These are phyloP conservation scores for Lithobius niger DNA, from an alignment of 1,140 invertebrate species.

Conservation along the genomic window DNA sequence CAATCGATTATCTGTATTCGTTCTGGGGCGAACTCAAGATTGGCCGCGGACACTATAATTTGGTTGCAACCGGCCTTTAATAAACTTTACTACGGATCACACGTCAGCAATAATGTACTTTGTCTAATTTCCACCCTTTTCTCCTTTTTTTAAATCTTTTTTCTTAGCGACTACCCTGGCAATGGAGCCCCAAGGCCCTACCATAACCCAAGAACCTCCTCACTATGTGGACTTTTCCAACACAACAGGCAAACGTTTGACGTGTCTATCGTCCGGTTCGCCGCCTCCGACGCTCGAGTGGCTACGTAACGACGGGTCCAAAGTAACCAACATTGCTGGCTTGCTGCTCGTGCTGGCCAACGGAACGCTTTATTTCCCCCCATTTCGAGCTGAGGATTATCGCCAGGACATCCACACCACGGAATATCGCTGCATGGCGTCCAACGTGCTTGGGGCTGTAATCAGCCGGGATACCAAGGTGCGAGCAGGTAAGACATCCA, in stretches of 20 bases:
- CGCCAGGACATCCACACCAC: too few relatives aligned
- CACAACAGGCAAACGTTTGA: conserved; percentile 24
- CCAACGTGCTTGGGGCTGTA: too few relatives aligned
- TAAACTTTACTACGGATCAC: too few relatives aligned
- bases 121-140: too few relatives aligned
- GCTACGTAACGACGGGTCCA: conserved; percentile 23
- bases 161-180: background rate
- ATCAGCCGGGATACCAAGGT: too few relatives aligned
- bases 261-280: conserved; percentile 26
- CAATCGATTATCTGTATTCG: too few relatives aligned
- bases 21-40: too few relatives aligned
- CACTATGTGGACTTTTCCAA: conserved; percentile 25
- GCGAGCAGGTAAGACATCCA: too few relatives aligned
- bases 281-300: conserved; percentile 29
- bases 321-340: conserved; percentile 15
- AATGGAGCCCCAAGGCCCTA: conserved; percentile 45
- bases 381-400: conserved; percentile 26
- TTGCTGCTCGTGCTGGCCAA: conserved; percentile 18
- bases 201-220: conserved; percentile 26
- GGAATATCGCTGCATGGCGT: too few relatives aligned
- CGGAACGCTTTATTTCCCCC: conserved; percentile 30
- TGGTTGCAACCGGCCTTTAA: too few relatives aligned
- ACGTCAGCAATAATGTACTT: too few relatives aligned
- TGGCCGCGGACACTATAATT: too few relatives aligned
- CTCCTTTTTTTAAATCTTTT: background rate